Evolutionary conservation across 2,113 vertebrate species (phyloP).

Genomic region (Lepus europaeus): DNA sequence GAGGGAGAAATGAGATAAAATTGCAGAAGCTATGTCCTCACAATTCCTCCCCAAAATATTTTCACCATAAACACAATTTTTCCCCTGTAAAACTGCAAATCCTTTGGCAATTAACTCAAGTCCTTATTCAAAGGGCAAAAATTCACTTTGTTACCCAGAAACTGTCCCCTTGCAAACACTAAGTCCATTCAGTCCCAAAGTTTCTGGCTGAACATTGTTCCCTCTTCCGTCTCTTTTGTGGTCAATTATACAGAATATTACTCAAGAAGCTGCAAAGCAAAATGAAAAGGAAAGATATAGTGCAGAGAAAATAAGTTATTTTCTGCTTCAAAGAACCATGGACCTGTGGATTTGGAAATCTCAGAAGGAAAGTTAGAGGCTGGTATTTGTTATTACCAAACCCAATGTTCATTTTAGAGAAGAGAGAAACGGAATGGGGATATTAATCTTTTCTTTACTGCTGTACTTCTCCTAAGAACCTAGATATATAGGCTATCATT

Average conservation of each 20-base stretch:
- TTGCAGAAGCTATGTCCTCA: not conserved
- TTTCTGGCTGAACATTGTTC: not conserved
- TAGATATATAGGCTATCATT: constrained; percentile 38
- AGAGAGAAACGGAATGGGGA: constrained; percentile 31
- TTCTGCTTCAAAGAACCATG: constrained; percentile 62
- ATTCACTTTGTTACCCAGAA: not conserved
- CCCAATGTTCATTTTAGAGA: constrained; percentile 34
- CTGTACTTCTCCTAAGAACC: not conserved
- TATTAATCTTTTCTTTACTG: constrained; percentile 50
- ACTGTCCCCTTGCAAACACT: not conserved
- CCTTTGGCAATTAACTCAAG: not conserved
- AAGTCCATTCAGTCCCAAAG: not conserved
- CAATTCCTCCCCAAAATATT: not conserved
- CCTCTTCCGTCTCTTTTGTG: not conserved
- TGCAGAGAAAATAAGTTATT: constrained; percentile 66
- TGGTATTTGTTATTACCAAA: constrained; percentile 22
- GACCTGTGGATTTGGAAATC: constrained; percentile 1
- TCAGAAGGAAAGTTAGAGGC: not conserved
- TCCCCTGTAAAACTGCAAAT: not conserved
- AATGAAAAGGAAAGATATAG: constrained; percentile 57
- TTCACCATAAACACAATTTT: constrained; percentile 19
- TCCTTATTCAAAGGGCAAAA: not conserved
- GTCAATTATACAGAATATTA: constrained; percentile 51
- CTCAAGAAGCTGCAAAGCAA: constrained; percentile 28
- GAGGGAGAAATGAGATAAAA: not conserved